These are phyloP conservation scores for Lucilia cuprina DNA, from an alignment of 1,140 invertebrate genomes.

Conservation along the genomic window DNA sequence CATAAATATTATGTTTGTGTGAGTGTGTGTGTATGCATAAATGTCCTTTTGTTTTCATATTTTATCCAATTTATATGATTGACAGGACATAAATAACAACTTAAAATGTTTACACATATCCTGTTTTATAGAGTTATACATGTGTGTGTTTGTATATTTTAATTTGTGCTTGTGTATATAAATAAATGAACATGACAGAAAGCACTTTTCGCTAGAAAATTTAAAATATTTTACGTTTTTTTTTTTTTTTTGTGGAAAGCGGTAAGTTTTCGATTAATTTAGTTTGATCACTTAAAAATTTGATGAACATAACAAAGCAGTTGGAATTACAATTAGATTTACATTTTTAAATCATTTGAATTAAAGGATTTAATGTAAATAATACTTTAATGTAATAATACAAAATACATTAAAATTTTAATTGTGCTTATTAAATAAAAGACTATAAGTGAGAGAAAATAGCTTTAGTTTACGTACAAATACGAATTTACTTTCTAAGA, in stretches of 20 bases:
- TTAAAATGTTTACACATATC: background rate
- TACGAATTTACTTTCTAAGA: no score
- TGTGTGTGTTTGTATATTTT: background rate
- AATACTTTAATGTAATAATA: no score
- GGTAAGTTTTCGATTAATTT: background rate
- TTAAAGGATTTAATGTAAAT: no score
- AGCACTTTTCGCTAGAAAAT: background rate
- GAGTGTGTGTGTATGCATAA: no score
- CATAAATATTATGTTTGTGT: no score
- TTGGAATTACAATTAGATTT: no score
- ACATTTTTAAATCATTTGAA: no score
- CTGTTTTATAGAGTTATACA: background rate
- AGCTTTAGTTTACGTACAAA: no score
- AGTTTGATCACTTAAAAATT: background rate
- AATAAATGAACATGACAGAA: background rate
- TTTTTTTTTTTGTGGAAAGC: no score
- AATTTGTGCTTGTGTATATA: background rate
- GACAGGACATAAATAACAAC: background rate
- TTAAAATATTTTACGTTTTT: background rate
- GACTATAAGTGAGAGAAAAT: no score
- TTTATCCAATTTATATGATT: background rate
- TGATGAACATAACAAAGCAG: background rate
- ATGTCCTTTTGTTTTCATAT: no score
- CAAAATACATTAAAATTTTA: no score
- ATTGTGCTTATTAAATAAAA: background rate